Conservation (phyloP, 2,888 invertebrate species). For the Mayetiola destructor region DNA sequence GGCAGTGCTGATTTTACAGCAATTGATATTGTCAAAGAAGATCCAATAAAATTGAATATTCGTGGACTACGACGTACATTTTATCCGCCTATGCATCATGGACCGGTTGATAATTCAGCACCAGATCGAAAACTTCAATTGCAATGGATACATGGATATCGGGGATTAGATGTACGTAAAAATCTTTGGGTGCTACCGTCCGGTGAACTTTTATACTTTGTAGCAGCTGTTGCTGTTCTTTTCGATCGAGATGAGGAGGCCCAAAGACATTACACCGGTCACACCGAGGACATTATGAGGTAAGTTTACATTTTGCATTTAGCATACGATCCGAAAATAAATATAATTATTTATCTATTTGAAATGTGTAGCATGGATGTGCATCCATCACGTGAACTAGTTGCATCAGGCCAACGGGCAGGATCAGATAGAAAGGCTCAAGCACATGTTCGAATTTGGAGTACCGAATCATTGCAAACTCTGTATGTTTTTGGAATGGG, state of each 20-base stretch:
- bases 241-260: constrained; percentile 74
- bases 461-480: constrained; percentile 75
- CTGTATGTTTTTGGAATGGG: constrained; percentile 84
- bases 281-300: constrained; percentile 90
- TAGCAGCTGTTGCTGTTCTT: constrained; percentile 79
- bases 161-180: constrained; percentile 75
- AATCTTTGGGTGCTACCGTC: constrained; percentile 89
- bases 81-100: constrained; percentile 74
- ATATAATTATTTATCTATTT: background rate
- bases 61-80: constrained; percentile 69
- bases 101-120: constrained; percentile 68
- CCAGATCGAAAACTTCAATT: constrained; percentile 78
- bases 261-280: constrained; percentile 80
- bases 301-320: constrained; percentile 30
- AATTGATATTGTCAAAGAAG: constrained; percentile 71
- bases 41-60: constrained; percentile 69
- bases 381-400: constrained; percentile 74
- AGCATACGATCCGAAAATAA: background rate
- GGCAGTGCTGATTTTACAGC: constrained; percentile 70
- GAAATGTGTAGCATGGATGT: constrained; percentile 57
- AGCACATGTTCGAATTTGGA: constrained; percentile 85
- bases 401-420: constrained; percentile 78
- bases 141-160: constrained; percentile 95
- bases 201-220: constrained; percentile 82
- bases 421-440: constrained; percentile 72